phyloP scores from a whole-genome alignment of 2,797 vertebrate genomes.

The Hapalemur alaotrensis region DNA sequence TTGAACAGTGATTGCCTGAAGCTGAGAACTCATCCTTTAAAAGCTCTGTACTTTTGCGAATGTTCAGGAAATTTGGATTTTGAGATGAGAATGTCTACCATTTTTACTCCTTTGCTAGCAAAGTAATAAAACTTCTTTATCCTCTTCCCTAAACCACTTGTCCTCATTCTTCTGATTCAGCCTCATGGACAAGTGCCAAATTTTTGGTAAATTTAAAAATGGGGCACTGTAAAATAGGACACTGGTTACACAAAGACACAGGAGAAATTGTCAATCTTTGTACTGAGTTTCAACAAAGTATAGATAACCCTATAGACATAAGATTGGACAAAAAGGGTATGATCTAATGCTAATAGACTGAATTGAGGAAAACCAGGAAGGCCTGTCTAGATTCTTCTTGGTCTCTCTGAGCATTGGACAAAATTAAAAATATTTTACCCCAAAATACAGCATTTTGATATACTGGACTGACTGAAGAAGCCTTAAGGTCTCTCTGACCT shows the following conservation, averaged over 20 bases:
- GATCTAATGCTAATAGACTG: neutral
- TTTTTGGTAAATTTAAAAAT: neutral
- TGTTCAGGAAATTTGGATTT: too few species aligned
- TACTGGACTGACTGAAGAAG: neutral
- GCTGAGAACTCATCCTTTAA: too few species aligned
- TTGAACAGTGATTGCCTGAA: too few species aligned
- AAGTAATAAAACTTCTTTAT: too few species aligned
- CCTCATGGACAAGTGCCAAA: too few species aligned
- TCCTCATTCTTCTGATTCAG: too few species aligned
- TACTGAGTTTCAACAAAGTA: neutral
- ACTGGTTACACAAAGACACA: neutral
- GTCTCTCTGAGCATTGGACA: neutral
- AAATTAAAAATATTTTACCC: neutral
- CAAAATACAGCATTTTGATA: neutral
- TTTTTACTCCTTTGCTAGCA: too few species aligned
- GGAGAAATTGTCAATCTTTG: neutral
- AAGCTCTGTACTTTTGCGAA: too few species aligned
- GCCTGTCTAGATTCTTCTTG: neutral
- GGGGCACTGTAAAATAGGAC: neutral
- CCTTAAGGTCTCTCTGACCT: neutral
- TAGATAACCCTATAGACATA: neutral
- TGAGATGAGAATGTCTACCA: too few species aligned
- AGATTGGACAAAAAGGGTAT: neutral
- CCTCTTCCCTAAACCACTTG: too few species aligned
- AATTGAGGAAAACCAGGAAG: neutral